Conservation (phyloP, 2,888 invertebrate genomes). For the Melanotus villosus region DNA sequence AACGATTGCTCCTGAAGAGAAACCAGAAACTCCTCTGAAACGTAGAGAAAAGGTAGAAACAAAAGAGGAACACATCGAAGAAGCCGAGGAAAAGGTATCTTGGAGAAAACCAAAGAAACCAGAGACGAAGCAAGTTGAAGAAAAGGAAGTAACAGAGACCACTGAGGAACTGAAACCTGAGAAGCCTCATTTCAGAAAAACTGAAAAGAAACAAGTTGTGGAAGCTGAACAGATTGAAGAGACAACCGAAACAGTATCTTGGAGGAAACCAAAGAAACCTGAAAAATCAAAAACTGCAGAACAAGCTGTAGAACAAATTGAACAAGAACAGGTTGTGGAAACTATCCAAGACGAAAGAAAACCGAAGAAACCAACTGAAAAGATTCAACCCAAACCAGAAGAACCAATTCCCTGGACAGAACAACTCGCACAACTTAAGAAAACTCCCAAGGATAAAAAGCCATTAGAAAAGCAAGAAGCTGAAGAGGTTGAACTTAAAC, state of each 20-base stretch:
- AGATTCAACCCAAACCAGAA: slow-evolving; percentile 37
- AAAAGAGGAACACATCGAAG: slow-evolving; percentile 34
- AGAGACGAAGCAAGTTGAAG: background rate
- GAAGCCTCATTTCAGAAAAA: no score
- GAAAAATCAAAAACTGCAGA: slow-evolving; percentile 65
- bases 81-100: background rate
- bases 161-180: background rate
- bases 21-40: background rate
- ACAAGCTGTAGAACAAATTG: slow-evolving; percentile 69
- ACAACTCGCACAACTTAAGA: slow-evolving; percentile 72
- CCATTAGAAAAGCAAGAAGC: background rate
- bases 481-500: slow-evolving; percentile 31
- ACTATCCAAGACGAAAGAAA: slow-evolving; percentile 46
- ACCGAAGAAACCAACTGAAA: slow-evolving; percentile 57
- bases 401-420: slow-evolving; percentile 71
- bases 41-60: slow-evolving; percentile 37
- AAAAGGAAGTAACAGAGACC: background rate
- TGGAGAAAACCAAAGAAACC: slow-evolving; percentile 39
- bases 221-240: background rate
- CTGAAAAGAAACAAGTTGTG: background rate
- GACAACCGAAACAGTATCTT: background rate
- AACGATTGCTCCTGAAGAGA: background rate
- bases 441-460: slow-evolving; percentile 63
- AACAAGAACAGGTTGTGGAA: slow-evolving; percentile 52
- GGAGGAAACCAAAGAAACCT: slow-evolving; percentile 38